Evolutionary conservation across 2,888 invertebrate genomes (phyloP).

Genomic region (Agonopterix arenella): DNA sequence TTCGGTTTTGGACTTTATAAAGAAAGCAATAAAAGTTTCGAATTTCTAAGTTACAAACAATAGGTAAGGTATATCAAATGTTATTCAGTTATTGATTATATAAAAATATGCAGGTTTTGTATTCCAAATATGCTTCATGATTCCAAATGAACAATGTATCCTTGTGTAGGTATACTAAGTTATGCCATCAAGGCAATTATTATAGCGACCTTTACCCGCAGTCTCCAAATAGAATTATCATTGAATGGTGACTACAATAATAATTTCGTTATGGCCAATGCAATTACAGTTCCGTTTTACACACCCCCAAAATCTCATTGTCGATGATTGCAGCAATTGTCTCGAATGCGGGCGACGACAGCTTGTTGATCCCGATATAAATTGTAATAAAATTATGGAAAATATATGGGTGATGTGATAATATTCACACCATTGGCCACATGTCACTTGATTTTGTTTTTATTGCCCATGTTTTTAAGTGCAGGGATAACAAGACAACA

Average conservation of each 20-base stretch:
- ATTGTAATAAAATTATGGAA: constrained; percentile 60
- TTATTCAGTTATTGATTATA: too few species aligned
- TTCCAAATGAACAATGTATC: too few species aligned
- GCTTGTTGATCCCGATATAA: constrained; percentile 67
- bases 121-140: too few species aligned
- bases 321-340: constrained; percentile 75
- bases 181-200: constrained; percentile 14
- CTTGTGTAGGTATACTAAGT: not conserved
- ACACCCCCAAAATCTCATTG: constrained; percentile 71
- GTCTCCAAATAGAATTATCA: constrained; percentile 57
- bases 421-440: constrained; percentile 28
- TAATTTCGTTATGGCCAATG: constrained; percentile 70
- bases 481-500: too few species aligned
- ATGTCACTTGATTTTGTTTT: constrained; percentile 8
- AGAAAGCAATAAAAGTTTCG: too few species aligned
- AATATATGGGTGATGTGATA: constrained; percentile 34
- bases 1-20: too few species aligned
- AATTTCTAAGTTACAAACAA: too few species aligned
- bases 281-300: constrained; percentile 66
- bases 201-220: constrained; percentile 50
- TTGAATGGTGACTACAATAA: constrained; percentile 67
- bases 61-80: too few species aligned
- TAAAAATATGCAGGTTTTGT: too few species aligned
- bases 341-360: constrained; percentile 67
- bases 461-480: too few species aligned